A percentile compares a stretch with the other conserved stretches of the same genome.
Conservation (phyloP, 2,888 invertebrate genomes). For the Acholoe squamosa region DNA sequence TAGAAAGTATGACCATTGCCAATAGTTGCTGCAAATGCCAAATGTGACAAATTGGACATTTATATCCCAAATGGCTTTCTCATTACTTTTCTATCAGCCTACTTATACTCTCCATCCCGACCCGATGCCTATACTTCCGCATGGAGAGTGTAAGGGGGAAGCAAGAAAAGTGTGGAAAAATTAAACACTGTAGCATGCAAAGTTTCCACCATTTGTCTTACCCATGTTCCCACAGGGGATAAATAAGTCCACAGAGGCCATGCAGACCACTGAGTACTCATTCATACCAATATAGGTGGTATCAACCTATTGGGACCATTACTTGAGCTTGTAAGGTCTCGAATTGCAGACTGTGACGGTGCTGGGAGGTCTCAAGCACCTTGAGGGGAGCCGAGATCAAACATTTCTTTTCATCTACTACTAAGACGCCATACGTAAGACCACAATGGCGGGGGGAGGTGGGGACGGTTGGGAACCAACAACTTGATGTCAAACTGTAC, state of each 20-base stretch:
- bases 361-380: too few species aligned
- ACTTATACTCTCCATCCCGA: background rate
- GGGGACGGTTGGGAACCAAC: background rate
- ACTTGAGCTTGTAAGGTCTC: background rate
- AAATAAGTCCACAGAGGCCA: background rate
- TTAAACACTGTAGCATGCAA: background rate
- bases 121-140: background rate
- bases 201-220: background rate
- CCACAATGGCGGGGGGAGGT: background rate
- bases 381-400: background rate
- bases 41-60: background rate
- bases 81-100: background rate
- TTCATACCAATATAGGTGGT: background rate
- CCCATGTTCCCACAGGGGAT: background rate
- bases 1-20: too few species aligned
- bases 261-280: background rate
- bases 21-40: too few species aligned
- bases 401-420: conserved; percentile 16
- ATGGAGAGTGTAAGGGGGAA: background rate
- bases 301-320: background rate
- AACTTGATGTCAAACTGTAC: background rate
- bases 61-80: background rate
- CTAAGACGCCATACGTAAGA: background rate
- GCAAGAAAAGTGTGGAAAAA: background rate
- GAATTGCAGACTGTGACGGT: background rate